These are phyloP conservation scores for Serranochromis macrocephalus DNA, from an alignment of 2,113 vertebrate genomes.

Conservation along the genomic window DNA sequence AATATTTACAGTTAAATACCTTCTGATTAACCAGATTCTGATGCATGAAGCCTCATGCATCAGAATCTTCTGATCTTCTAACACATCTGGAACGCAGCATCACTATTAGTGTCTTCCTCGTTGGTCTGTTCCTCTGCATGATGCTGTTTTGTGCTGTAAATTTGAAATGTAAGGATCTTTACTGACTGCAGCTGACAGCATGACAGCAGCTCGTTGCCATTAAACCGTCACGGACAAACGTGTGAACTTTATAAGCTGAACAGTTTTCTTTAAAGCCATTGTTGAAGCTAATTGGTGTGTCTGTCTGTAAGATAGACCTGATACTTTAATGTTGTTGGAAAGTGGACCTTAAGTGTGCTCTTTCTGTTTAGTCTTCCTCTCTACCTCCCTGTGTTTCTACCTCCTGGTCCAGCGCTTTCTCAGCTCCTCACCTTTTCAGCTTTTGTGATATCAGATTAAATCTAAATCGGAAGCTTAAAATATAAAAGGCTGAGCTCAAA, in stretches of 20 bases:
- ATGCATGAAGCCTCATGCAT: fast-evolving
- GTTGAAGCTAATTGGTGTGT: background rate
- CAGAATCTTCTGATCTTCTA: background rate
- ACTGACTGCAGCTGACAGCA: background rate
- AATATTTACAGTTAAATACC: background rate
- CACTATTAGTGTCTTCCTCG: background rate
- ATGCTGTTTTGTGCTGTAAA: background rate
- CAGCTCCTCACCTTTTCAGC: background rate
- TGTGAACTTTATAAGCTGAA: background rate
- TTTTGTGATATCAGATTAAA: background rate
- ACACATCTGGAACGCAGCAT: background rate
- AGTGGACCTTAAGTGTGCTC: background rate
- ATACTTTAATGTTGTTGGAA: background rate
- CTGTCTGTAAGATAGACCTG: background rate
- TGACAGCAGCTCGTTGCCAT: conserved; percentile 9
- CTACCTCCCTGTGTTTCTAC: conserved; percentile 30
- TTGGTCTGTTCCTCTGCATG: conserved; percentile 18
- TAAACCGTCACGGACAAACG: background rate
- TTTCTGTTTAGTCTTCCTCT: background rate
- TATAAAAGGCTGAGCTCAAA: background rate
- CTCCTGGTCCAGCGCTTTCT: background rate
- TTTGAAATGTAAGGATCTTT: background rate
- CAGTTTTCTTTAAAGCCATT: background rate
- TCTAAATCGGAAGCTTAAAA: background rate
- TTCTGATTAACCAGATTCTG: background rate